phyloP scores from a whole-genome alignment of 1,140 invertebrate species.

The Drosophila subpulchrella region DNA sequence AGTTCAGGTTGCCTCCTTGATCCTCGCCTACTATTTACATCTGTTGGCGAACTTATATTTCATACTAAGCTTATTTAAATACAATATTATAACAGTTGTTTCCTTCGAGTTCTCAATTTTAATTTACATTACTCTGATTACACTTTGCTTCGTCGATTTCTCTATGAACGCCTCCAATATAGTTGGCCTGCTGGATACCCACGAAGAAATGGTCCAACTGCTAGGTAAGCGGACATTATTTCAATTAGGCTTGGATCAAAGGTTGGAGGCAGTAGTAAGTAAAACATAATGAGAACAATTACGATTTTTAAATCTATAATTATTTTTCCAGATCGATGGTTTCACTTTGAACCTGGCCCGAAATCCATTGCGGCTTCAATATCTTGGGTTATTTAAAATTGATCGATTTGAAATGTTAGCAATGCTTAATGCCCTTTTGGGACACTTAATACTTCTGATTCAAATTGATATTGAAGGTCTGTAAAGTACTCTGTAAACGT shows the following conservation, averaged over 20 bases:
- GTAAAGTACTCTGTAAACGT: no score
- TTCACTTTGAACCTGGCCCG: constrained; percentile 46
- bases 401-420: constrained; percentile 2
- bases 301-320: not conserved
- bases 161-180: constrained; percentile 21
- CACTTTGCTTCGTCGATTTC: constrained; percentile 27
- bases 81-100: not conserved
- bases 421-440: constrained; percentile 36
- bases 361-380: constrained; percentile 26
- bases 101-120: not conserved
- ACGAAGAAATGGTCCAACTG: constrained; percentile 16
- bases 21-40: constrained; percentile 25
- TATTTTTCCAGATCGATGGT: constrained; percentile 17
- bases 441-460: constrained; percentile 35
- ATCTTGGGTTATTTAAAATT: constrained; percentile 9
- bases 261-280: constrained; percentile 48
- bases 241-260: constrained; percentile 20
- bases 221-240: constrained; percentile 13
- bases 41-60: constrained; percentile 16
- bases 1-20: constrained; percentile 17
- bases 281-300: not conserved
- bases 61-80: not conserved
- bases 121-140: not conserved
- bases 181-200: constrained; percentile 18
- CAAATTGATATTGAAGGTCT: constrained; percentile 5